Base-by-base conservation (phyloP, 2,888 invertebrate genomes). In the Melieria omissa region DNA sequence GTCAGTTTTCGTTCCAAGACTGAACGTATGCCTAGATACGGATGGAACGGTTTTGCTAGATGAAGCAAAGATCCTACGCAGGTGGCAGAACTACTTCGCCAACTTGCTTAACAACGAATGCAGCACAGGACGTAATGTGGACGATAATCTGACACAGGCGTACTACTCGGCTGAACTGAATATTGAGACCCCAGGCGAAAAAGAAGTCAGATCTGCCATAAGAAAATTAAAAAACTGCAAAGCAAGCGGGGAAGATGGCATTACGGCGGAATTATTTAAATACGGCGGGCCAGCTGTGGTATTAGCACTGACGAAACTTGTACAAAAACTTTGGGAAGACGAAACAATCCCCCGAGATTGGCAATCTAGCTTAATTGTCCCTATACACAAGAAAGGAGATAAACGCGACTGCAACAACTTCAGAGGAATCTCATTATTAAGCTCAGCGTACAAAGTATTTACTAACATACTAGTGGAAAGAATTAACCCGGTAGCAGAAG, bases 221-320 rank as follows among this genome's bases (percentile, higher is more conserved):
- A 9, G 10, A 55, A 55, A 55, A 3, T 14, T 55, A 55, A 55
- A 55, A 55, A 55, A 55, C 14, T 9, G 14, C 10, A 55, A 55
- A 14, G 55, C 55, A 55, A n/a, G 14, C 55, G 55, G 55, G 14
- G 55, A n/a, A 55, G 55, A 55, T 14, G 14, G 55, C 55, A 14
- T 9, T n/a, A 55, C 55, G 14, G 55, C 14, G 3, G 55, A 55
- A 55, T 14, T 55, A 55, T 14, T 55, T 2, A 55, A 55, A 10
- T 55, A 55, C n/a, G 14, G 55, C 55, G 55, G 55, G n/a, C 55
- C 14, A 55, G 10, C 55, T 55, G 55, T 55, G n/a, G 14, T 55
- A 55, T 55, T 14, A n/a, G 55, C 55, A n/a, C 14, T 55, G 55
- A 55, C 55, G 55, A 55, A 55, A 55, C 55, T 55, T n/a, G 55